phyloP scores from a whole-genome alignment of 2,888 invertebrate genomes.

The Octodonta nipae region DNA sequence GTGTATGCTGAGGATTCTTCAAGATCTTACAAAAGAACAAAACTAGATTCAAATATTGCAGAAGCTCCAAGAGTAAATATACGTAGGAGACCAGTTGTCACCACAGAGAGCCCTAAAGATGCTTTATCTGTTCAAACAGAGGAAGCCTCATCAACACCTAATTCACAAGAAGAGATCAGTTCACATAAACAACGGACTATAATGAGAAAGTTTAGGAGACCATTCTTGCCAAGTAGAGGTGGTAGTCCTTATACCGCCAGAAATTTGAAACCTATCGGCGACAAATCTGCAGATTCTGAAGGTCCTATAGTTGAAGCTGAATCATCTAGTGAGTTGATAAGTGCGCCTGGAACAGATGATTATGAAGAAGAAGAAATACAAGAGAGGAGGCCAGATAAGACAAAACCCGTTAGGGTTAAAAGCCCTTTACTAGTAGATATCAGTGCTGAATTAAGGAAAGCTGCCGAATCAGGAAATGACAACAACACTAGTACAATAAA shows the following conservation, averaged over 20 bases:
- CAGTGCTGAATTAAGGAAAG: constrained; percentile 10
- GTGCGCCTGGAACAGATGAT: neutral
- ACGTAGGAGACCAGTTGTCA: neutral
- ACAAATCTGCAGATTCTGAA: constrained; percentile 20
- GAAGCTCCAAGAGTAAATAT: neutral
- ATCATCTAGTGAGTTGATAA: no score
- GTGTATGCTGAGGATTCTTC: no score
- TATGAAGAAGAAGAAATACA: constrained; percentile 9
- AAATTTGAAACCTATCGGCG: constrained; percentile 57
- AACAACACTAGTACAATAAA: constrained; percentile 10
- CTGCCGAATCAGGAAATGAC: constrained; percentile 19
- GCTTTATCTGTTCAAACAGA: no score
- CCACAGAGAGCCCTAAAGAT: neutral
- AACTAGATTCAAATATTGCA: neutral
- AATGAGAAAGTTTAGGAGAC: constrained; percentile 60
- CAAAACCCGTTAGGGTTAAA: no score
- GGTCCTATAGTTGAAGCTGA: constrained; percentile 1
- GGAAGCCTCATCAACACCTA: neutral
- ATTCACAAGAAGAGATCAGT: neutral
- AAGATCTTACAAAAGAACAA: no score
- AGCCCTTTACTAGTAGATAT: no score
- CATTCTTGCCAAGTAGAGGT: constrained; percentile 69
- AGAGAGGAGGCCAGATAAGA: constrained; percentile 6
- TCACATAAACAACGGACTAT: constrained; percentile 31
- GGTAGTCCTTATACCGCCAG: constrained; percentile 63